These are phyloP conservation scores for Syrista parreyssii DNA, from an alignment of 2,888 invertebrate genomes.

Conservation along the genomic window DNA sequence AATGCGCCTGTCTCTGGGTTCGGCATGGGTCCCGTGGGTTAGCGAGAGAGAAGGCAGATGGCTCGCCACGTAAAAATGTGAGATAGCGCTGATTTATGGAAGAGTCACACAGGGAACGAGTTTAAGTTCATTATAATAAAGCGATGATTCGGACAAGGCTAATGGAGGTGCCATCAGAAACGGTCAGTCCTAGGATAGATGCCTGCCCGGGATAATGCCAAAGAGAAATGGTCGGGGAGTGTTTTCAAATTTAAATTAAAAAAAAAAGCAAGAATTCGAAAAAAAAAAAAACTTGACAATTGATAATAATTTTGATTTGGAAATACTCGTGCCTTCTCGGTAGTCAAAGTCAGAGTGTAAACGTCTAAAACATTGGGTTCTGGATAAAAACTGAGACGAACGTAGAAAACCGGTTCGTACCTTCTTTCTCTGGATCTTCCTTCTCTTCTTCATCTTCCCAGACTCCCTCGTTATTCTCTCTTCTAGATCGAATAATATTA, in stretches of 20 bases:
- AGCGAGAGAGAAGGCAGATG: conserved; percentile 39
- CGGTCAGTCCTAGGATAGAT: not conserved
- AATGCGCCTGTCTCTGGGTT: conserved; percentile 18
- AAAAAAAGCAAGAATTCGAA: too few relatives aligned
- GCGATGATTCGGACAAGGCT: conserved; percentile 6
- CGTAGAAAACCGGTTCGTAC: conserved; percentile 9
- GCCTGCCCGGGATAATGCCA: not conserved
- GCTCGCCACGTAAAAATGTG: conserved; percentile 30
- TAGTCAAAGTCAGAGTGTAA: not conserved
- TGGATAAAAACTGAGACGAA: conserved; percentile 5
- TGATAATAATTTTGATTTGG: not conserved
- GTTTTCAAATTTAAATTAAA: not conserved
- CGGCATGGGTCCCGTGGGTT: not conserved
- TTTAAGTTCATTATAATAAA: conserved; percentile 18
- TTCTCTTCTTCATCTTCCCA: conserved; percentile 8
- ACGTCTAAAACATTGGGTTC: not conserved
- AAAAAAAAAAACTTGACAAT: not conserved
- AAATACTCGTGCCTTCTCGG: not conserved
- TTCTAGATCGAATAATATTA: conserved; percentile 30
- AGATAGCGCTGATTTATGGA: conserved; percentile 60
- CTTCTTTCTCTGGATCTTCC: conserved; percentile 1
- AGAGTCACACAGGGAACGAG: conserved; percentile 39
- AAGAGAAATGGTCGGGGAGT: not conserved
- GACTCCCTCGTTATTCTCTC: conserved; percentile 13
- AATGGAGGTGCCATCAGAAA: not conserved